Conservation (phyloP, 37 sponge, comb jelly and placozoan species). For the Hormiphora californensis region DNA sequence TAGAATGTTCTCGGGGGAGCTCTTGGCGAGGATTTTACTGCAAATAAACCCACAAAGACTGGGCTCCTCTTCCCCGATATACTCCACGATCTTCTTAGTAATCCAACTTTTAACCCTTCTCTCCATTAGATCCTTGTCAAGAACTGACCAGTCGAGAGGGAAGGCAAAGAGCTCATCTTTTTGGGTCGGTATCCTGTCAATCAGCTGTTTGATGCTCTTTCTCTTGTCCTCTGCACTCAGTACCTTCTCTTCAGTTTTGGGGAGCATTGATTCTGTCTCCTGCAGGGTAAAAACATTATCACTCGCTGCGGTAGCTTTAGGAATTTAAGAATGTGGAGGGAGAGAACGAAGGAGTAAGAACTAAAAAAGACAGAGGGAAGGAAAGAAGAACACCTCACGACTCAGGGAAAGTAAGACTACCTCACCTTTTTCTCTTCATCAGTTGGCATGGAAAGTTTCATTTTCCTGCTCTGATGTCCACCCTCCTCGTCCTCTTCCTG, state of each 20-base stretch:
- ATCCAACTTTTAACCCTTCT: slow-evolving; percentile 91
- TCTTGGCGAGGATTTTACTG: slow-evolving; percentile 68
- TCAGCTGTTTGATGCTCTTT: slow-evolving; percentile 76
- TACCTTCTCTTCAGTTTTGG: background rate
- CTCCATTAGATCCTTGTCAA: slow-evolving; percentile 85
- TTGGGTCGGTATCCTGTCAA: slow-evolving; percentile 81
- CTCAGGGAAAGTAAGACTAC: no score
- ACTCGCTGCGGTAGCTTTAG: no score
- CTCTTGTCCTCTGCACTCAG: slow-evolving; percentile 76
- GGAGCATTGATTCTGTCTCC: background rate
- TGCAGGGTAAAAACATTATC: no score
- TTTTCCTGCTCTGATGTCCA: background rate
- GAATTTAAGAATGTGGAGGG: no score
- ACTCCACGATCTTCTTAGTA: slow-evolving; percentile 94
- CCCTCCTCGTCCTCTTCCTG: slow-evolving; percentile 54
- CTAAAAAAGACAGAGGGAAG: no score
- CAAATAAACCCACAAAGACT: slow-evolving; percentile 88
- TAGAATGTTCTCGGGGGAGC: slow-evolving; percentile 21
- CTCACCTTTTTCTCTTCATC: slow-evolving; percentile 36
- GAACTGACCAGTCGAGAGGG: slow-evolving; percentile 78
- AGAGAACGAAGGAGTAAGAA: no score
- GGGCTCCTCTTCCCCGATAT: slow-evolving; percentile 93
- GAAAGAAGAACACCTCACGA: no score
- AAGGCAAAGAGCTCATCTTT: slow-evolving; percentile 91
- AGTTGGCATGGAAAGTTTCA: slow-evolving; percentile 28